A percentile compares a stretch with the other conserved stretches of the same genome.
Conservation (phyloP, 1,140 invertebrate species). For the Chironomus striatipennis region DNA sequence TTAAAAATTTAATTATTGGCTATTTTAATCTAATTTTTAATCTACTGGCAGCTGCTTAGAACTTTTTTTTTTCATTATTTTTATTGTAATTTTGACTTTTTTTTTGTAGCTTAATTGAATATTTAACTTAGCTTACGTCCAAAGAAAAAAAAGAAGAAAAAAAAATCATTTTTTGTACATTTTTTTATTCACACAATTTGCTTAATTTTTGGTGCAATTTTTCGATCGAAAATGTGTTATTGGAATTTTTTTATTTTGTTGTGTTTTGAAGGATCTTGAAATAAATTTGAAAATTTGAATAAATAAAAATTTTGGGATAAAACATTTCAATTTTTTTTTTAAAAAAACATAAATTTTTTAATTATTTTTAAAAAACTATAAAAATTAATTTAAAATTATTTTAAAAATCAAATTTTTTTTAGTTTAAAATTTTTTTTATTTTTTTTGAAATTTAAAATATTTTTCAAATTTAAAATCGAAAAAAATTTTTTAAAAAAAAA, state of each 20-base stretch:
- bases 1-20: too few species aligned
- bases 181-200: not conserved
- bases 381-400: too few species aligned
- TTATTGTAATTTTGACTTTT: not conserved
- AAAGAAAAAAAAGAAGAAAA: not conserved
- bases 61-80: not conserved
- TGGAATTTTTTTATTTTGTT: not conserved
- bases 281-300: not conserved
- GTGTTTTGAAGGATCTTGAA: not conserved
- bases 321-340: too few species aligned
- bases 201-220: slow-evolving; percentile 13
- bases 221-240: not conserved
- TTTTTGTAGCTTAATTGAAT: not conserved
- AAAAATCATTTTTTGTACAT: not conserved
- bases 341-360: too few species aligned
- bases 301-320: too few species aligned
- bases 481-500: too few species aligned
- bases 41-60: not conserved
- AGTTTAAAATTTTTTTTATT: too few species aligned
- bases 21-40: too few species aligned
- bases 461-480: too few species aligned
- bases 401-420: too few species aligned
- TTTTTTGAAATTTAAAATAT: too few species aligned
- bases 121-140: slow-evolving; percentile 1
- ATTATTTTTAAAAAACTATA: too few species aligned